These are phyloP conservation scores for Pampusana beccarii DNA, from an alignment of 2,113 vertebrate genomes.

Conservation along the genomic window DNA sequence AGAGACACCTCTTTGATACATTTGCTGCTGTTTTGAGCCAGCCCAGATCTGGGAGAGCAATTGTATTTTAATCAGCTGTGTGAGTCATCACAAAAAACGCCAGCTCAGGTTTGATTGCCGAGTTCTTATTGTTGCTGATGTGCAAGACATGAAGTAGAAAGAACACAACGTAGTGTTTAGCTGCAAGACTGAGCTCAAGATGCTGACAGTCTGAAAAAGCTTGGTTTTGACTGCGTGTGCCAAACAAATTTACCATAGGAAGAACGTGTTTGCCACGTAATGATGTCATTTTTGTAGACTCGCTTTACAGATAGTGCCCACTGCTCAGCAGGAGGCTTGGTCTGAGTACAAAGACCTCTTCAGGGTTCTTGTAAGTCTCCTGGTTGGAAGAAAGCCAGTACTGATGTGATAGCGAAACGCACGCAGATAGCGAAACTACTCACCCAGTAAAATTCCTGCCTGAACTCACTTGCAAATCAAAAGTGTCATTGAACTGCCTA, in stretches of 20 bases:
- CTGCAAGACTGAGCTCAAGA: conserved; percentile 27
- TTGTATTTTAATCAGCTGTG: neutral
- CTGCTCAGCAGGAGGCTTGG: conserved; percentile 5
- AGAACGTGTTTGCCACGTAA: neutral
- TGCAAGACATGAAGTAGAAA: neutral
- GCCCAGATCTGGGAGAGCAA: conserved; percentile 6
- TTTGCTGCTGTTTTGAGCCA: neutral
- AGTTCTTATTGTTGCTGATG: conserved; percentile 24
- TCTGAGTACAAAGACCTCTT: neutral
- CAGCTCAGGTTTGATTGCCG: conserved; percentile 25
- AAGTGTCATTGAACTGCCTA: neutral
- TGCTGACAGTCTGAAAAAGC: conserved; percentile 46
- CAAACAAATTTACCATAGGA: neutral
- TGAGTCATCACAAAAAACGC: conserved; percentile 14
- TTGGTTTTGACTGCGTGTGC: neutral
- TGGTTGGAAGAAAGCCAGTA: neutral
- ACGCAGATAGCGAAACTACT: neutral
- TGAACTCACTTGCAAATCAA: neutral
- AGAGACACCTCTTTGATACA: neutral
- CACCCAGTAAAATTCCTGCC: neutral
- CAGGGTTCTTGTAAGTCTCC: neutral
- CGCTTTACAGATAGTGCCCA: neutral
- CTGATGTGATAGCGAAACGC: neutral
- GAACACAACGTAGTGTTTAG: neutral
- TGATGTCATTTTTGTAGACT: conserved; percentile 16